Evolutionary conservation across 2,797 vertebrate genomes (phyloP).

Genomic region (Cynopterus sphinx): DNA sequence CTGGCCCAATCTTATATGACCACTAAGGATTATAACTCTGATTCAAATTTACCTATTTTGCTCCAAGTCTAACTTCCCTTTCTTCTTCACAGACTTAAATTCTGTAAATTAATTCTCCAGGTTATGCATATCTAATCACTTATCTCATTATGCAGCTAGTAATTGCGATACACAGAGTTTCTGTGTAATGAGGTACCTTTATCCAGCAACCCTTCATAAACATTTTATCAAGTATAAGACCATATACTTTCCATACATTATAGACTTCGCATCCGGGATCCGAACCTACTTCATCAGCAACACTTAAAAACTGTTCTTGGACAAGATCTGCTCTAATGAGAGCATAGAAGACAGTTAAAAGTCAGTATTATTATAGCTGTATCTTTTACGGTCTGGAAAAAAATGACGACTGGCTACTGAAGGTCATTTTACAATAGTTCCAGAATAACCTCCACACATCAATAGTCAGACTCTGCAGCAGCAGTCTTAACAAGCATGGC

Average conservation of each 20-base stretch:
- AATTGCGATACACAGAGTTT: slow-evolving; percentile 48
- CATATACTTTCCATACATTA: slow-evolving; percentile 22
- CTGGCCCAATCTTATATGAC: neutral
- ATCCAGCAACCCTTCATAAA: slow-evolving; percentile 47
- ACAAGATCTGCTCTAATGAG: slow-evolving; percentile 68
- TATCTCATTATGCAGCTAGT: slow-evolving; percentile 55
- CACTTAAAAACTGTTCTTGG: slow-evolving; percentile 57
- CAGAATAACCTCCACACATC: slow-evolving; percentile 40
- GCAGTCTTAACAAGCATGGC: neutral
- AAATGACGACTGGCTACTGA: slow-evolving; percentile 46
- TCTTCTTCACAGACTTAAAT: slow-evolving; percentile 34
- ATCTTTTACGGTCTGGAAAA: slow-evolving; percentile 58
- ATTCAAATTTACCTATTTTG: slow-evolving; percentile 31
- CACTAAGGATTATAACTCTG: slow-evolving; percentile 1
- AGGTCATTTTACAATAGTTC: slow-evolving; percentile 52
- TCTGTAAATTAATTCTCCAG: slow-evolving; percentile 60
- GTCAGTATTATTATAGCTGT: slow-evolving; percentile 54
- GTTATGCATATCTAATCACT: slow-evolving; percentile 61
- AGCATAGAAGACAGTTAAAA: slow-evolving; percentile 69
- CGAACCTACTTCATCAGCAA: slow-evolving; percentile 62
- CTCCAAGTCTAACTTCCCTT: neutral
- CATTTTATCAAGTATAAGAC: slow-evolving; percentile 47
- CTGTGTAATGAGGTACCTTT: slow-evolving; percentile 66
- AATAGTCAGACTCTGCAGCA: neutral
- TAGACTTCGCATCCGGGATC: slow-evolving; percentile 47